Base-by-base conservation (phyloP, 2,797 vertebrate genomes). In the Halcyon chelicuti region DNA sequence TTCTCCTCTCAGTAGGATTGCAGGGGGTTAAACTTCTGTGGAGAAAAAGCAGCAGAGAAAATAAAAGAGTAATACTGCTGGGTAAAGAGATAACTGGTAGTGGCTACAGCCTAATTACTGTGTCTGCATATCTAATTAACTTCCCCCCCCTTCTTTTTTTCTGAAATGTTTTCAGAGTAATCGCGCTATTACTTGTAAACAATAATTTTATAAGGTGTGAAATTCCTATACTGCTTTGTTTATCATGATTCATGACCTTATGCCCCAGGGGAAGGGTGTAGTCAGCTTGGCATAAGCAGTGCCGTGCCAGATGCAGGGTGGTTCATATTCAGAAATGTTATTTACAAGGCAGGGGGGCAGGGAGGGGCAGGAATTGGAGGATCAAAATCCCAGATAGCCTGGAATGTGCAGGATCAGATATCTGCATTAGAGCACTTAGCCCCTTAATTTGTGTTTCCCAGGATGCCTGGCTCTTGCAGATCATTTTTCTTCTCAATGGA, bases 301-400 rank as follows among this genome's bases (percentile, higher is more conserved):
- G n/a, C 26, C 33, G 44, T 94, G 87, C 94, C 93, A 94, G 89
- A 94, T 94, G 91, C 62, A 58, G 80, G 26, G 54, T 77, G 71
- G 77, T 82, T 97, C 96, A 77, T 80, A 89, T 89, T 94, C 94
- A 93, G 90, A 88, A 85, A 81, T 78, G 93, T 94, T 96, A 97
- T 97, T 97, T 96, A 83, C 91, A 94, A 51, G 58, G 54, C 40
- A 1, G 12, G 12, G 40, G 71, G 6, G 9, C 22, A 10, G 74
- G 65, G 46, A 10, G 8, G 14, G 16, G 4, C 44, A 76, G 39
- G 20, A 88, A 71, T 83, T 55, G 84, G 49, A 81, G 75, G 55
- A 73, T 93, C 84, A 72, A 93, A 83, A 65, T 82, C 75, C 52
- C 92, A 94, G 87, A 78, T 93, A 94, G 85, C 63, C 72, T 86